A percentile compares a stretch with the other conserved stretches of the same genome.
Conservation (phyloP, 1,140 invertebrate genomes). For the Drosophila bocqueti region DNA sequence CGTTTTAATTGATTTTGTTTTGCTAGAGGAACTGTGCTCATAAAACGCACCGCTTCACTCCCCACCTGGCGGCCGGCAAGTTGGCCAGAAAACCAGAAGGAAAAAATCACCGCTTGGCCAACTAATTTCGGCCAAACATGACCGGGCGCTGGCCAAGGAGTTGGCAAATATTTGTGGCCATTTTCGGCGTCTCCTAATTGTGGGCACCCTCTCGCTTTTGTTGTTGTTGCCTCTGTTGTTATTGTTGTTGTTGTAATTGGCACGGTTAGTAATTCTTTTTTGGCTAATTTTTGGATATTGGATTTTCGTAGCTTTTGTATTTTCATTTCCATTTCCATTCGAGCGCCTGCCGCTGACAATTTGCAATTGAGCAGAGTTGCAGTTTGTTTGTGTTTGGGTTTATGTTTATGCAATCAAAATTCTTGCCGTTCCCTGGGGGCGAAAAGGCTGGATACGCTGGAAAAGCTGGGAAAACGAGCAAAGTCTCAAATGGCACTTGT, state of each 20-base stretch:
- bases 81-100: constrained; percentile 19
- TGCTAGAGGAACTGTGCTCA: constrained; percentile 51
- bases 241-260: constrained; percentile 69
- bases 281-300: constrained; percentile 72
- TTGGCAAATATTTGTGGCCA: constrained; percentile 74
- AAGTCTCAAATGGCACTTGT: constrained; percentile 75
- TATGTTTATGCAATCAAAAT: constrained; percentile 78
- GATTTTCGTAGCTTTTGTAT: constrained; percentile 31
- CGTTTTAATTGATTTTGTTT: constrained; percentile 81
- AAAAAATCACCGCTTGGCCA: constrained; percentile 62
- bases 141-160: constrained; percentile 51
- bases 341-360: constrained; percentile 49
- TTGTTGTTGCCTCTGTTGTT: background rate
- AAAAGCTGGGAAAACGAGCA: constrained; percentile 3
- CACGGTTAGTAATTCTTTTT: constrained; percentile 52
- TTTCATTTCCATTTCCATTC: constrained; percentile 68
- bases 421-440: constrained; percentile 58
- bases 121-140: constrained; percentile 74
- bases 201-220: constrained; percentile 33
- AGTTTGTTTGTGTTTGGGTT: constrained; percentile 53
- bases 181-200: constrained; percentile 71
- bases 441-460: background rate
- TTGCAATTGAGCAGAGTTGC: constrained; percentile 38
- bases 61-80: constrained; percentile 9
- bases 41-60: constrained; percentile 55